phyloP scores from a whole-genome alignment of 1,140 invertebrate genomes.

The Nasonia giraulti region DNA sequence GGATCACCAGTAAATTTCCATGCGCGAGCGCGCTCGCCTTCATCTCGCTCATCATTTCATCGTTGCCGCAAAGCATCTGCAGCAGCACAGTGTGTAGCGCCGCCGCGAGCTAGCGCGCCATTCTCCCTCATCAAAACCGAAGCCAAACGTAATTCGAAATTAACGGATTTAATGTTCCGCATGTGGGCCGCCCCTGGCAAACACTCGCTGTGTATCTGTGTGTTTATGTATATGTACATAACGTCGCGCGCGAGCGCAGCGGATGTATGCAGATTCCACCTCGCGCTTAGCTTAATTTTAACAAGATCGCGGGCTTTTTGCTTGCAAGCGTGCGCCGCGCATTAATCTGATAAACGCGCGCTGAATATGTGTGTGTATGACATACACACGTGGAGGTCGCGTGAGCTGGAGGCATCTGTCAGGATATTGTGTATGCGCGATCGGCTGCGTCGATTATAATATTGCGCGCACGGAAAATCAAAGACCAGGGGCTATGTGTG shows the following conservation, averaged over 20 bases:
- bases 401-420: constrained; percentile 28
- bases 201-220: not conserved
- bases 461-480: constrained; percentile 8
- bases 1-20: not conserved
- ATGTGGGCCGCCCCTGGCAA: not conserved
- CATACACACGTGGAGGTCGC: constrained; percentile 4
- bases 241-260: not conserved
- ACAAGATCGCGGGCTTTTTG: constrained; percentile 14
- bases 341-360: constrained; percentile 20
- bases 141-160: constrained; percentile 27
- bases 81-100: not conserved
- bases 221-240: not conserved
- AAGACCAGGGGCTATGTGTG: not conserved
- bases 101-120: not conserved
- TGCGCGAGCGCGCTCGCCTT: not conserved
- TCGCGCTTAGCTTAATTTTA: constrained; percentile 15
- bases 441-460: constrained; percentile 6
- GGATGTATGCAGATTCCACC: not conserved
- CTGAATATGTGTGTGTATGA: not conserved
- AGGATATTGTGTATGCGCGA: constrained; percentile 12
- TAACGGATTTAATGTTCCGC: constrained; percentile 45
- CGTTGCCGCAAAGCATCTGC: not conserved
- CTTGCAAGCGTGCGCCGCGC: not conserved
- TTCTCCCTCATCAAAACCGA: constrained; percentile 27
- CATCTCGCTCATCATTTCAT: not conserved